Percentiles rank a stretch among this genome's conserved stretches.
phyloP scores from a whole-genome alignment of 2,797 vertebrate species.

The Chromis chromis region DNA sequence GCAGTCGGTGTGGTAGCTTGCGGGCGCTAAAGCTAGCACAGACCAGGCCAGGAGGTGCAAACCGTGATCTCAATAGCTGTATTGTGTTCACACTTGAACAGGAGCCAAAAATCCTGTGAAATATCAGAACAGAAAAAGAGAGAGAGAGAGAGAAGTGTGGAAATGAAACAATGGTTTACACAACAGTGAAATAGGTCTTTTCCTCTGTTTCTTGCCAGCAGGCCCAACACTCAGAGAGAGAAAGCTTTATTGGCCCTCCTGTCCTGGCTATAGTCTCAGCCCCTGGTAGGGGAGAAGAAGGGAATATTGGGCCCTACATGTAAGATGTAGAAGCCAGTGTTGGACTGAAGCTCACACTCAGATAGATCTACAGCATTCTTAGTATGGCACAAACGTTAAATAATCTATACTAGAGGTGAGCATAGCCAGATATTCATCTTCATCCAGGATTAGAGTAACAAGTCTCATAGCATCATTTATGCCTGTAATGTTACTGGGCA shows the following conservation, averaged over 20 bases:
- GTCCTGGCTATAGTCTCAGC: constrained; percentile 73
- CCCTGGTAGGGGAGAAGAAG: constrained; percentile 35
- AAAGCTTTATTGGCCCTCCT: constrained; percentile 67
- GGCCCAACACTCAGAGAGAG: constrained; percentile 59
- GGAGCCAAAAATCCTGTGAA: constrained; percentile 80
- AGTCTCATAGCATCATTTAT: constrained; percentile 55
- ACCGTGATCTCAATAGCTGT: constrained; percentile 81
- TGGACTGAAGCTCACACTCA: constrained; percentile 24
- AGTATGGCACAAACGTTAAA: constrained; percentile 60
- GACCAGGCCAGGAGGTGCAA: constrained; percentile 70
- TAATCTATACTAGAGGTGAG: constrained; percentile 59
- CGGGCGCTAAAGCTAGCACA: constrained; percentile 61
- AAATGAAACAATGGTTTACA: constrained; percentile 87
- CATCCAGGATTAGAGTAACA: constrained; percentile 53
- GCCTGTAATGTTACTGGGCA: constrained; percentile 61
- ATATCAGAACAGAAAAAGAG: constrained; percentile 76
- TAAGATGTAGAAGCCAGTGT: constrained; percentile 13
- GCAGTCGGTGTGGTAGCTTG: constrained; percentile 57
- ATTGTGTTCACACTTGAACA: constrained; percentile 85
- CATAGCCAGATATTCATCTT: constrained; percentile 72
- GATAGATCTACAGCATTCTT: constrained; percentile 27
- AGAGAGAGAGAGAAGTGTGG: constrained; percentile 73
- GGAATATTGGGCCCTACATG: constrained; percentile 26
- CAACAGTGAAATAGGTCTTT: constrained; percentile 81
- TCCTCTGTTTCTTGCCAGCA: constrained; percentile 77